phyloP scores from a whole-genome alignment of 1,140 invertebrate genomes.

The Drosophila ohnishii region DNA sequence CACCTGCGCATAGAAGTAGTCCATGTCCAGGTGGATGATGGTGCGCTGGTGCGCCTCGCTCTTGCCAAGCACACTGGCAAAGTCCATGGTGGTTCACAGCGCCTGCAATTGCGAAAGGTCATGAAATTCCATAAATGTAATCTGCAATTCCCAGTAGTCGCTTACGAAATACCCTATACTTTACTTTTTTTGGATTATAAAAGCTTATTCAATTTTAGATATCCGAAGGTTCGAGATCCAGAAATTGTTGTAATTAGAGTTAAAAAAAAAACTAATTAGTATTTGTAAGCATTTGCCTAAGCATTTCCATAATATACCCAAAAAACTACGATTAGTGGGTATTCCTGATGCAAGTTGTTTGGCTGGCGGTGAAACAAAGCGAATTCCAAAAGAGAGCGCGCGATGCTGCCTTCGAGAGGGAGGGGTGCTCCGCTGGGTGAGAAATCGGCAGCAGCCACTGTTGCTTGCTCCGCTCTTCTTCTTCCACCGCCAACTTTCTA shows the following conservation, averaged over 20 bases:
- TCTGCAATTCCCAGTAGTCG: background rate
- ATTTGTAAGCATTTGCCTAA: too few species aligned
- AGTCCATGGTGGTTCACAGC: slow-evolving; percentile 66
- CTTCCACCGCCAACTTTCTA: slow-evolving; percentile 65
- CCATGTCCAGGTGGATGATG: slow-evolving; percentile 90
- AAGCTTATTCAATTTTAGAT: background rate
- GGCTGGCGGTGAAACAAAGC: slow-evolving; percentile 38
- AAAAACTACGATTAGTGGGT: slow-evolving; percentile 9
- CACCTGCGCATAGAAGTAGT: slow-evolving; percentile 93
- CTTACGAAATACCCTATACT: background rate
- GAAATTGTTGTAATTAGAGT: too few species aligned
- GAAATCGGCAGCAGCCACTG: slow-evolving; percentile 51
- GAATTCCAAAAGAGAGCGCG: slow-evolving; percentile 17
- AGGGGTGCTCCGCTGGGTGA: slow-evolving; percentile 21
- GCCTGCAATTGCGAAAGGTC: slow-evolving; percentile 41
- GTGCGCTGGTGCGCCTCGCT: slow-evolving; percentile 79
- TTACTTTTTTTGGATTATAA: background rate
- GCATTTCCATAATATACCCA: background rate
- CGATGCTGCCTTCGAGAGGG: slow-evolving; percentile 14
- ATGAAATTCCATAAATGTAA: slow-evolving; percentile 21
- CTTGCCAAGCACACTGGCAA: slow-evolving; percentile 68
- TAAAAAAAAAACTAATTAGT: too few species aligned
- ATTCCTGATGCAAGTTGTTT: slow-evolving; percentile 33
- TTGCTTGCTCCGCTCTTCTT: slow-evolving; percentile 27
- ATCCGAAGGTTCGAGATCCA: background rate